Base-by-base conservation (phyloP, 2,888 invertebrate species). In the Terebella lapidaria region DNA sequence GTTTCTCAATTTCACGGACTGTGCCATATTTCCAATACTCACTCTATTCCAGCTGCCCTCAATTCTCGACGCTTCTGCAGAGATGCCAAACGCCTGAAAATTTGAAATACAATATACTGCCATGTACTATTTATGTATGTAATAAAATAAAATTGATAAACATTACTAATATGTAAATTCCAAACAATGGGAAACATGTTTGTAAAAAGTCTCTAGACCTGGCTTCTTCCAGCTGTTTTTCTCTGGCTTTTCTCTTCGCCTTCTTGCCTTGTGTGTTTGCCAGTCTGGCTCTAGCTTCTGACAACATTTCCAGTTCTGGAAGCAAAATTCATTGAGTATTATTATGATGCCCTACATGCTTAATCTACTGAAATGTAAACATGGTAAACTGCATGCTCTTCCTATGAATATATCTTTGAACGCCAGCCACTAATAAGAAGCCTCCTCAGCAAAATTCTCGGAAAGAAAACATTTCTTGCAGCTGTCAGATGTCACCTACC, bases 211-310 rank as follows among this genome's bases (percentile, higher is more conserved):
- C 15, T 49, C 29, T 20, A 52, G 2, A 74, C 75, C 78, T 79
- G 0, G 99, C 99, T 81, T 99, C 99, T 78, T 99, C 96, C 67
- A 99, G 82, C 80, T 99, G 99, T 81, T 97, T 96, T 79, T 99
- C 99, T 47, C 99, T 86, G 0, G 99, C 99, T 73, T 85, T 85
- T 29, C 85, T 73, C 69, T 85, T 85, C 1, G 85, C 85, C 70
- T 86, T 85, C 71, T 85, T 85, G 52, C 99, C 80, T 65, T 99
- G 96, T 0, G 99, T 99, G 79, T 99, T 99, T 1, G 99, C 99
- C 56, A 99, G 84, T 76, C 99, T 88, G 1, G 99, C 99, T 73
- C 99, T 87, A 0, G 99, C 99, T 83, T 99, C 99, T 0, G 96
- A 96, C 66, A 99, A 82, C 99, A 99, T 99, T 83, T 99, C 99